Percentiles rank a stretch among this genome's conserved stretches.
phyloP scores from a whole-genome alignment of 2,888 invertebrate species.

The Serripes groenlandicus region DNA sequence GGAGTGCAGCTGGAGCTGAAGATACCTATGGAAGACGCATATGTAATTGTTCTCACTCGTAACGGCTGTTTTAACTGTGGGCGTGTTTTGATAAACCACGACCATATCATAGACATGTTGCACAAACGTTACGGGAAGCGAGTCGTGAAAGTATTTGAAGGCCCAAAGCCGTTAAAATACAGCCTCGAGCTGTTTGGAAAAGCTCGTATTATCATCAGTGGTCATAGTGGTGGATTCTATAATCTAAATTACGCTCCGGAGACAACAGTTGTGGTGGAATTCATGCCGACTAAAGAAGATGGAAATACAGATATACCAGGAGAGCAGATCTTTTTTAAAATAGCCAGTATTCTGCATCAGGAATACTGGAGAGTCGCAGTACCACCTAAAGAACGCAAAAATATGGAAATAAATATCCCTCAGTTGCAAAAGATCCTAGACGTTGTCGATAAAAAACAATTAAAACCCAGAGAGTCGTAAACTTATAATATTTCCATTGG shows the following conservation, averaged over 20 bases:
- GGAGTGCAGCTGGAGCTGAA: not conserved
- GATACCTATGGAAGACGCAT: not conserved
- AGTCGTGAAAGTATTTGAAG: constrained; percentile 6
- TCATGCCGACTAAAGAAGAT: constrained; percentile 21
- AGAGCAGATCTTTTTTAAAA: constrained; percentile 17
- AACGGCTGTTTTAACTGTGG: constrained; percentile 26
- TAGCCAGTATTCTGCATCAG: constrained; percentile 1
- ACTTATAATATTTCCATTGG: too few relatives aligned
- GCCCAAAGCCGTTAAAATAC: constrained; percentile 1
- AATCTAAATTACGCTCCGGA: constrained; percentile 20
- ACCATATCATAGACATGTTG: not conserved
- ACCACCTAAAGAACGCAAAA: not conserved
- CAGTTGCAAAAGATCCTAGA: not conserved
- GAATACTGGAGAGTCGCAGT: constrained; percentile 4
- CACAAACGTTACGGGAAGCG: not conserved
- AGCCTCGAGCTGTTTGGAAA: constrained; percentile 6
- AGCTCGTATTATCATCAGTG: constrained; percentile 19
- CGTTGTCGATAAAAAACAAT: not conserved
- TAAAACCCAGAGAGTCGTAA: too few relatives aligned
- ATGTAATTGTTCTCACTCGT: constrained; percentile 10
- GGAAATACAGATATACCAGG: constrained; percentile 11
- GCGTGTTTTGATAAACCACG: constrained; percentile 9
- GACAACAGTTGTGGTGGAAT: constrained; percentile 8
- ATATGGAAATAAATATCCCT: not conserved
- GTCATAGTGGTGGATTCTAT: constrained; percentile 29